phyloP scores from a whole-genome alignment of 2,797 vertebrate species.

The Cynopterus sphinx region DNA sequence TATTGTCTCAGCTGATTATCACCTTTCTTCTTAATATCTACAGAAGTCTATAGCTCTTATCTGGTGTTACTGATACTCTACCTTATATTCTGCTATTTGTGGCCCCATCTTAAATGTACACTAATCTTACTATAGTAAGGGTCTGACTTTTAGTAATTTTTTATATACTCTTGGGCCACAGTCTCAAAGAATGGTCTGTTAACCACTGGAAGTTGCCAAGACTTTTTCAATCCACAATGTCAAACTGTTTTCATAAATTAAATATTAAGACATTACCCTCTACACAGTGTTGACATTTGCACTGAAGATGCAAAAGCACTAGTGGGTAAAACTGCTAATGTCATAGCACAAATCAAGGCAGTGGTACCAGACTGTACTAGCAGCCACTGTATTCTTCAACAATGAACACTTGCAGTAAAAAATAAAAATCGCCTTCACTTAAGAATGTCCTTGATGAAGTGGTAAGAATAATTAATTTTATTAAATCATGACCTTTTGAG shows the following conservation, averaged over 20 bases:
- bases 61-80: not conserved
- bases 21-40: not conserved
- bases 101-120: not conserved
- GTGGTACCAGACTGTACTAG: not conserved
- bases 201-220: not conserved
- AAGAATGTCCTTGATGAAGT: not conserved
- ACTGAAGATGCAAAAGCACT: not conserved
- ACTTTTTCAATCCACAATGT: not conserved
- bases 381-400: not conserved
- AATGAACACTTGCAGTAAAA: not conserved
- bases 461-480: constrained; percentile 33
- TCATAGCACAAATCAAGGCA: not conserved
- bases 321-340: not conserved
- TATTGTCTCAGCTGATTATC: not conserved
- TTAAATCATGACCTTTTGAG: not conserved
- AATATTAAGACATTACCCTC: not conserved
- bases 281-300: not conserved
- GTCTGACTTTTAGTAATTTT: not conserved
- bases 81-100: not conserved
- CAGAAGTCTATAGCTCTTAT: not conserved
- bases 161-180: not conserved
- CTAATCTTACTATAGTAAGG: not conserved
- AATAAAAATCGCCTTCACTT: constrained; percentile 16
- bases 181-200: not conserved
- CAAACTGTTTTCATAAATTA: constrained; percentile 40